Evolutionary conservation across 2,113 vertebrate genomes (phyloP), one percentile per base, ranked within the genome.

Genomic region (Salvelinus namaycush): DNA sequence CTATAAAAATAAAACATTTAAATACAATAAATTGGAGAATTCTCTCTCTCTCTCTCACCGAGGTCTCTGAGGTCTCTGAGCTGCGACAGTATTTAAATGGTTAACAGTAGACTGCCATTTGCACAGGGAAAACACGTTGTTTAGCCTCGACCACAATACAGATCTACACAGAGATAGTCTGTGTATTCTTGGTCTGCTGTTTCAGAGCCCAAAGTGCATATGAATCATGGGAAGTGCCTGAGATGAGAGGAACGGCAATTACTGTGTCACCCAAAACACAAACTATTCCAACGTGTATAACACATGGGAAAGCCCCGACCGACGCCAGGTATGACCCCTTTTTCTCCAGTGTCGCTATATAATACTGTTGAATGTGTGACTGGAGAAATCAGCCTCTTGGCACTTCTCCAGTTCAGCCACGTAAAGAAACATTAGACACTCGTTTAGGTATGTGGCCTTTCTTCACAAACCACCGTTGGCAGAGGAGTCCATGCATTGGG

Each of bases 381-480:
- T 51, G 64, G 65, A 16, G 62, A 24, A 72, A 72, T 62, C 59
- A 70, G 59, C 34, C 72, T 73, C 3, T 39, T 75, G 82, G 80
- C 76, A 20, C 59, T 44, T 24, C 24, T 69, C 75, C 70, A 59
- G 73, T 44, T 73, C 51, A 79, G 26, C 24, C 48, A 70, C 79
- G 83, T 78, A 65, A 75, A 79, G 77, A 88, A 88, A 82, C 70
- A 26, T 76, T 80, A 80, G 75, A 76, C 57, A 59, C 54, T 70
- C 20, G 75, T 78, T 75, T 83, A 70, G 64, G 62, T 59, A 66
- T 67, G 65, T 26, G 39, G 75, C 62, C 48, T 71, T 27, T 71
- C 29, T 62, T 60, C 22, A 64, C 48, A 68, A 68, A 80, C 68
- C 68, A 69, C 62, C 64, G 69, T 67, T 75, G 81, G 81, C 78